Base-by-base conservation (phyloP, 2,888 invertebrate genomes). In the Horisme vitalbata region DNA sequence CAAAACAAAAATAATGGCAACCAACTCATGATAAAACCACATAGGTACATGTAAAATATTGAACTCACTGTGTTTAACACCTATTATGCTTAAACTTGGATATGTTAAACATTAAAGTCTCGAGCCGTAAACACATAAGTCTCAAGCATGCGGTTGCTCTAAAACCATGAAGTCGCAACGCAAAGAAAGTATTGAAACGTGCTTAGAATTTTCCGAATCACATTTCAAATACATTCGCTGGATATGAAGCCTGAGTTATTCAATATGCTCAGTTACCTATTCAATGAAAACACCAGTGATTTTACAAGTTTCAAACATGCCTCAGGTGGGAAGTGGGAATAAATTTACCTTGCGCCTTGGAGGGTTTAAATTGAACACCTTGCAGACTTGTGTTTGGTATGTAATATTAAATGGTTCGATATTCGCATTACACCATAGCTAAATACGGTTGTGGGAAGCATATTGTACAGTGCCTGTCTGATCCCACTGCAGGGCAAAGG, bases 181-280 rank as follows among this genome's bases (percentile, higher is more conserved):
- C 36, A 55, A 60, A 64, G 54, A 56, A 65, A 59, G 51, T 64
- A 68, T 61, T 56, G 59, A 55, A 43, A 68, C 69, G 68, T 65
- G 70, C 48, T 52, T 33, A 41, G 68, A 70, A 67, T 71, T 68
- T 57, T 39, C 46, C 56, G 64, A 68, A 65, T 66, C 59, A 54
- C 57, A 66, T 59, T 66, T 61, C 56, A 57, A 55, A 55, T 60
- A 60, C 60, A 52, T 57, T 54, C 53, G 32, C 45, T 48, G 53
- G 49, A 45, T 58, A 59, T 60, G 48, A 59, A 57, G 39, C 48
- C 24, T 18, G 55, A 53, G 50, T 57, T 59, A 61, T 68, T 68
- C 55, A 58, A 58, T 59, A 54, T 64, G 37, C 55, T 58, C 51
- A 43, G 50, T 48, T 48, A 55, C 55, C 48, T 49, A 65, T 64